Conservation (phyloP, 1,140 invertebrate genomes). For the Nautilus pompilius region DNA sequence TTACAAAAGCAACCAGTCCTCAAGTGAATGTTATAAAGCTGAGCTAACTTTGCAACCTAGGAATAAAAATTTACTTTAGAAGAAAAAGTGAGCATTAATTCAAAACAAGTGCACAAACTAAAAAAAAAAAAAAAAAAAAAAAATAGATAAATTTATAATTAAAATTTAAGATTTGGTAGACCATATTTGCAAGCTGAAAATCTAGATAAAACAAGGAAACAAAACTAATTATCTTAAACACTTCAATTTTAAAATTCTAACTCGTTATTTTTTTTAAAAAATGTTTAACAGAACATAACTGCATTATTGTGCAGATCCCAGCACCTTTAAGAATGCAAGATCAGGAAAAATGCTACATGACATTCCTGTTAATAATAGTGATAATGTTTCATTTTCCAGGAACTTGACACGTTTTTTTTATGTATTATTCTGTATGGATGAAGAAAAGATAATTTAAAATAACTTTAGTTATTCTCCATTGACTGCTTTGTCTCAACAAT, state of each 20-base stretch:
- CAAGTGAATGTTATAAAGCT: conserved; percentile 80
- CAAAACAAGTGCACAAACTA: too few relatives aligned
- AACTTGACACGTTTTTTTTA: too few relatives aligned
- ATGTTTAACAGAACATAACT: neutral
- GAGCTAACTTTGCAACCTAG: conserved; percentile 85
- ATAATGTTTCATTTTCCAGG: too few relatives aligned
- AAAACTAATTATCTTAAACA: too few relatives aligned
- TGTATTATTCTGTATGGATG: too few relatives aligned
- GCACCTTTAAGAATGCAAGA: neutral
- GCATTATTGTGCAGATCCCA: neutral
- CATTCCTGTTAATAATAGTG: too few relatives aligned
- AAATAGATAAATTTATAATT: neutral
- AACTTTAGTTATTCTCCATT: neutral
- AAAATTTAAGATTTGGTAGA: neutral
- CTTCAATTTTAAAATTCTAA: too few relatives aligned
- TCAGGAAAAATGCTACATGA: neutral
- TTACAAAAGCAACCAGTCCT: conserved; percentile 96
- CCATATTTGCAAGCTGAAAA: neutral
- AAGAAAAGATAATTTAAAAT: neutral
- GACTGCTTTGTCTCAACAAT: too few relatives aligned
- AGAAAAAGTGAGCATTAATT: too few relatives aligned
- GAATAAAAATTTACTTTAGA: too few relatives aligned
- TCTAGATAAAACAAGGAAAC: neutral
- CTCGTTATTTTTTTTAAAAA: neutral
- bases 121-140: neutral